Evolutionary conservation across 2,113 vertebrate genomes (phyloP), one percentile per base, ranked within the genome.

Genomic region (Saguinus midas): DNA sequence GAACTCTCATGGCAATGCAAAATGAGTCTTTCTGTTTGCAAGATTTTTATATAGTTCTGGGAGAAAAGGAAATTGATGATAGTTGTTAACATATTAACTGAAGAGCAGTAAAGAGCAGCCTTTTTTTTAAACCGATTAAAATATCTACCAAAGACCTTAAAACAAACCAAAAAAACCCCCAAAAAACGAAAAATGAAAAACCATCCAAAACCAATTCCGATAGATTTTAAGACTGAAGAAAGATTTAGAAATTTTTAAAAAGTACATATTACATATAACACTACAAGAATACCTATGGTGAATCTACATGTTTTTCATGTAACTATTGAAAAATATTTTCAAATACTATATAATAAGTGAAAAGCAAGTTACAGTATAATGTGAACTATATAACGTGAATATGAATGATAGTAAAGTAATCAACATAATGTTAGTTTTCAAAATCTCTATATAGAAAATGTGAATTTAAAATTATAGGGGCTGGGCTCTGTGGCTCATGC

Each of bases 181-280:
- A 1, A 52, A 52, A 64, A 29, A 29, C 5, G 27, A 64, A 64
- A 57, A 57, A 57, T 2, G 29, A 64, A 29, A 64, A 64, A 64
- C 27, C 61, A 64, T 6, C 61, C 61, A 64, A 14, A 64, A 64
- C 61, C 27, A 64, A 64, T 55, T 64, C 11, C 40, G 55, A 66
- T 79, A 93, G 64, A 78, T 87, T 84, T 87, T 89, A 96, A 85
- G 16, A 43, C 13, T 57, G 6, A 32, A 89, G 73, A 78, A 92
- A 94, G 64, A 90, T 37, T 82, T 55, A 58, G 32, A 27, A 21
- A 50, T 61, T 37, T 21, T 21, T 50, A 10, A 7, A 12, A 68
- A 92, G 66, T 78, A 55, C 70, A 16, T 16, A 25, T 82, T 55
- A 45, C 9, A 52, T 58, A 85, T 55, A 70, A 68, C 17, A 58